Evolutionary conservation across 2,888 invertebrate species (phyloP), one percentile per base, ranked within the genome.

Genomic region (Amphimallon solstitiale): DNA sequence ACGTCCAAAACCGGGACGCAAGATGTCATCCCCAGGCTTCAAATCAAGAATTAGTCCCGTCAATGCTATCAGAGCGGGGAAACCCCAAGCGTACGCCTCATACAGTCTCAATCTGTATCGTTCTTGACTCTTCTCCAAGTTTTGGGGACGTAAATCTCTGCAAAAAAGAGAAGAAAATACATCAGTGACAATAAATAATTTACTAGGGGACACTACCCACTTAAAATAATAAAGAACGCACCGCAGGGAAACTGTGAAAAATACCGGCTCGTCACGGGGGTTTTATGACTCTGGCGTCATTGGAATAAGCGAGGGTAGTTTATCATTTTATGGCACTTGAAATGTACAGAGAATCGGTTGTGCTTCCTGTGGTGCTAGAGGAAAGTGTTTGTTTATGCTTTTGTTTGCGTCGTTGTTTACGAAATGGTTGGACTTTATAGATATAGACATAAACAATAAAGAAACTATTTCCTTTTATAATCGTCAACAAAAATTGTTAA

Each of bases 41-140:
- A 87, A 85, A 83, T 94, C 93, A 71, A 93, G 85, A 75, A 90
- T 85, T 52, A 90, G 89, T 5, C 91, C 93, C 62, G 90, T 85
- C 65, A 89, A 88, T 61, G 92, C 90, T 74, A 94, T 89, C 72
- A 91, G 76, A 71, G 93, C 85, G 54, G 94, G 93, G 56, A 91
- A 89, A 72, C 94, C 94, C 93, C 93, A 94, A 70, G 94, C 94
- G 84, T 94, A 94, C 75, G 90, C 86, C 75, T 89, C 89, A 84
- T 94, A 94, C 74, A 93, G 85, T 64, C 92, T 87, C 74, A 94
- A 86, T 64, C 94, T 88, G 78, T 92, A 88, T 70, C 89, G 85
- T 83, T 94, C 94, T 85, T 94, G 94, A 73, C 91, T 90, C 81
- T 92, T 92, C 83, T 94, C 94, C 82, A 93, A 85, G 77, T 90